Base-by-base conservation (phyloP, 2,888 invertebrate species). In the Matsumyia berberina region DNA sequence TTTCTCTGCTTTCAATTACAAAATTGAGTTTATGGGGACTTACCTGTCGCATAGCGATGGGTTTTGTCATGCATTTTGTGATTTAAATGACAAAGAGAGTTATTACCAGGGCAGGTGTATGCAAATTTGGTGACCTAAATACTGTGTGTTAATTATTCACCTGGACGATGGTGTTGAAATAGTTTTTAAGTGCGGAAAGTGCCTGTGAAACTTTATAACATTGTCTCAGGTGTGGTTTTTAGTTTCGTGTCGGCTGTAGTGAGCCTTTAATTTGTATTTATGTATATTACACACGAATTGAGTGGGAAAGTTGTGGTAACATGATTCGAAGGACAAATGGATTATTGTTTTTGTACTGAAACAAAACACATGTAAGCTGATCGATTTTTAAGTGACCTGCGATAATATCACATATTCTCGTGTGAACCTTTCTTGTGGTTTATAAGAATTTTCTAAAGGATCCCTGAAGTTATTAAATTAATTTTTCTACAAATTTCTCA, bases 1-100 rank as follows among this genome's bases (percentile, higher is more conserved):
- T 53, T 17, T 29, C n/a, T n/a, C n/a, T 42, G 37, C 55, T 82
- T 72, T 62, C 64, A 77, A 67, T 77, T 74, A 80, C 55, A 60
- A 73, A 60, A 49, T 72, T 17, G 29, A 29, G 55, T 64, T 64
- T 31, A 17, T 31, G 15, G 31, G 11, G 7, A n/a, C n/a, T n/a
- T 8, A 31, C 19, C 7, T 0, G 2, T 31, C 2, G 5, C 9
- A 8, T 5, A 9, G 17, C 2, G 33, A 17, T 8, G 11, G 2
- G 11, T 1, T 11, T 17, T 33, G 12, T 8, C 12, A 15, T 53
- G 12, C 19, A 7, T 64, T 7, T 31, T n/a, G n/a, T 42, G 53
- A 46, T 17, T 44, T 44, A 46, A 62, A 62, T 46, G 12, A 24
- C n/a, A 70, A 44, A 12, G 51, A 29, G 2, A 7, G 31, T 35